Evolutionary conservation across 2,113 vertebrate genomes (phyloP), one percentile per base, ranked within the genome.

Genomic region (Tenrec ecaudatus): DNA sequence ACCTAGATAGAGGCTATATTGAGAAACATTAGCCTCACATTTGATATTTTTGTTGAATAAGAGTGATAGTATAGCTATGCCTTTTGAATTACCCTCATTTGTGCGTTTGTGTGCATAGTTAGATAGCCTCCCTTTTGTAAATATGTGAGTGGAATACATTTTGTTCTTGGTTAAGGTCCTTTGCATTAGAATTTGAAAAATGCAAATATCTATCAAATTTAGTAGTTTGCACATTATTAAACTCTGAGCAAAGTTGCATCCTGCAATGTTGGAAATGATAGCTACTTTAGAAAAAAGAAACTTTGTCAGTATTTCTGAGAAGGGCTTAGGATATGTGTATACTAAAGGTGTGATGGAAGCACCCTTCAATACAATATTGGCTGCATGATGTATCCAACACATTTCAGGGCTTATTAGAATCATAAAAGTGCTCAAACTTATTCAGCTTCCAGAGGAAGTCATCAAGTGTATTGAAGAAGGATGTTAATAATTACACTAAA

Each of bases 401-500:
- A 33, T 25, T 66, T 43, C 11, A 81, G 4, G 0, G 38, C 15
- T 2, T 77, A 87, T 91, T 86, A 80, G 0, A 33, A 93, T 58
- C 90, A 25, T 75, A 58, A 92, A 96, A 95, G 96, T 96, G 64
- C 47, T 96, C n/a, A 43, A 96, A 97, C 75, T 96, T 33, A 62
- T 20, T 85, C 0, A 68, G 90, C 57, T 96, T 87, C 86, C 73
- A 8, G 90, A 91, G 81, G 69, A 97, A 97, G 95, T 62, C 81
- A 91, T 98, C 95, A 83, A 58, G 85, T 43, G 93, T 36, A 94
- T 85, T 84, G 64, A 84, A 95, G 97, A 97, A 89, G 81, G 89
- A 71, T 94, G 96, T 19, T 80, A 92, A 96, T 98, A 98, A 98
- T 98, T 98, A 97, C 95, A 97, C 87, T 97, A 98, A 98, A 98